Conservation (phyloP, 2,797 vertebrate genomes). For the Leptodactylus fallax region DNA sequence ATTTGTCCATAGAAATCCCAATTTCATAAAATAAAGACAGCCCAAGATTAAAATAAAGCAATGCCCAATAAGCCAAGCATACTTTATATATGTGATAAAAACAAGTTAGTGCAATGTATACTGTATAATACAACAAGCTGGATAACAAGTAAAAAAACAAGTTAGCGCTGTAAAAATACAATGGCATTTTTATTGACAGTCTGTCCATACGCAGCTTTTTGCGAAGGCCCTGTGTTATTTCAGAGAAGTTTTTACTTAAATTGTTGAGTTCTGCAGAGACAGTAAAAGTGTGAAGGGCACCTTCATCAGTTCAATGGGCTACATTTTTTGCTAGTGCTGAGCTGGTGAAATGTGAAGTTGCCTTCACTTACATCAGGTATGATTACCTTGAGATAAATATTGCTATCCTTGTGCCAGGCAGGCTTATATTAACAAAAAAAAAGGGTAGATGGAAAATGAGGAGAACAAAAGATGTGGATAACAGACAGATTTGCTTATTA, state of each 20-base stretch:
- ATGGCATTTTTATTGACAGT: constrained; percentile 17
- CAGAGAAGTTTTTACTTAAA: constrained; percentile 9
- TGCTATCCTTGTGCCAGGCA: neutral
- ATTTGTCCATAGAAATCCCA: constrained; percentile 24
- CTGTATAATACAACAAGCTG: constrained; percentile 2
- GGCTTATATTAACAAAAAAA: neutral
- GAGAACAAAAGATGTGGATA: neutral
- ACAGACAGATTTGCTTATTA: neutral
- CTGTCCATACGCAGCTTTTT: constrained; percentile 28
- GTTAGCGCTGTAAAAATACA: neutral
- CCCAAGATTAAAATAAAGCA: neutral
- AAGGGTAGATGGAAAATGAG: neutral
- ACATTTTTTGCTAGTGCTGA: constrained; percentile 8
- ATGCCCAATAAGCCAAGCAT: neutral
- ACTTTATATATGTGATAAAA: constrained; percentile 33
- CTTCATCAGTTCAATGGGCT: constrained; percentile 14
- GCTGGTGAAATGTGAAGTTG: constrained; percentile 27
- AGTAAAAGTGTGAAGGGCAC: constrained; percentile 39
- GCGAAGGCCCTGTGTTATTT: constrained; percentile 13
- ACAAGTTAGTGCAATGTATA: constrained; percentile 3
- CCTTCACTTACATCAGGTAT: constrained; percentile 13
- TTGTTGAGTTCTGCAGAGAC: neutral
- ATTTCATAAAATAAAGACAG: constrained; percentile 24
- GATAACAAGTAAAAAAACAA: constrained; percentile 4
- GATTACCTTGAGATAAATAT: constrained; percentile 23